Evolutionary conservation across 1,140 invertebrate genomes (phyloP).

Genomic region (Aphis gossypii): DNA sequence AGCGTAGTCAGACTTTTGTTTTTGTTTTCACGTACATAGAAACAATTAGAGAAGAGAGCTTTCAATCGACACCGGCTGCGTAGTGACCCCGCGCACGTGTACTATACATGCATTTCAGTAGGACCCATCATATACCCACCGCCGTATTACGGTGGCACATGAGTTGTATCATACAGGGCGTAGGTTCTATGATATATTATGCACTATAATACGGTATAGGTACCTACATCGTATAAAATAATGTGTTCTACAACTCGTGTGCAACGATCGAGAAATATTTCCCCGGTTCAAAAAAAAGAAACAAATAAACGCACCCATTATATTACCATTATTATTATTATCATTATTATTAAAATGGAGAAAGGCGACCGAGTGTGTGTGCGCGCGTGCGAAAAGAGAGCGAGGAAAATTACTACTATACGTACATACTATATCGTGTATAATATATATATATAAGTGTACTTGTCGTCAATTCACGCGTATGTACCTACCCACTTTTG

Average conservation of each 20-base stretch:
- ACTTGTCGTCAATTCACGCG: neutral
- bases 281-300: neutral
- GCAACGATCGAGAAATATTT: constrained; percentile 5
- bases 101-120: neutral
- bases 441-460: neutral
- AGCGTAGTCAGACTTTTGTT: neutral
- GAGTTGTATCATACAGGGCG: too few relatives aligned
- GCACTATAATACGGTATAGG: neutral
- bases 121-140: neutral
- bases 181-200: neutral
- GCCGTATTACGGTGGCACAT: too few relatives aligned
- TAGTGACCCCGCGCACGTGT: neutral
- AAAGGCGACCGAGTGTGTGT: neutral
- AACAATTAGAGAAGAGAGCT: constrained; percentile 21
- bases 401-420: neutral
- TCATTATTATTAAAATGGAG: neutral
- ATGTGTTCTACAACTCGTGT: neutral
- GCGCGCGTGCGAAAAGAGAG: neutral
- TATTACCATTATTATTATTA: neutral
- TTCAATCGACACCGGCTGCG: neutral
- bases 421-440: neutral
- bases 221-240: neutral
- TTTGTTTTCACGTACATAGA: neutral
- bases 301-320: constrained; percentile 1
- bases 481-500: constrained; percentile 5